A percentile compares a stretch with the other conserved stretches of the same genome.
phyloP scores from a whole-genome alignment of 2,113 vertebrate species.

The Melierax canorus region DNA sequence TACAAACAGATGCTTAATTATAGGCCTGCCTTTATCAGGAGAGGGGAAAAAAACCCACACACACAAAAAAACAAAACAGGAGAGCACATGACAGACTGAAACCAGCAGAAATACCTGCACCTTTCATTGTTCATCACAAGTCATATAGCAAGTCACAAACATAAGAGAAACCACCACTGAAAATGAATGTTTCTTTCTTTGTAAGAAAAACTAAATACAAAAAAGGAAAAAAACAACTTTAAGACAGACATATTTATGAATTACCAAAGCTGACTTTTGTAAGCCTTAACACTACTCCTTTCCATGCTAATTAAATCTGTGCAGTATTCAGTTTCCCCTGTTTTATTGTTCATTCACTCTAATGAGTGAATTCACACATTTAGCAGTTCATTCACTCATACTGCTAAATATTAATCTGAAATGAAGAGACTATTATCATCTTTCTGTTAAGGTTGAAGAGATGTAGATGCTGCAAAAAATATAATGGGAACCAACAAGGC shows the following conservation, averaged over 20 bases:
- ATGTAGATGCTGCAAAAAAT: background rate
- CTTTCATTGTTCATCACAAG: background rate
- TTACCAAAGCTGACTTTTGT: background rate
- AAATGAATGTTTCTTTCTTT: background rate
- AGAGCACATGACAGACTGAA: background rate
- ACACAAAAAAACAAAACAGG: background rate
- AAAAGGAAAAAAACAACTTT: background rate
- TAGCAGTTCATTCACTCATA: no score
- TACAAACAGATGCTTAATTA: background rate
- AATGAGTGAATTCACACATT: no score
- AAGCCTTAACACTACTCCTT: background rate
- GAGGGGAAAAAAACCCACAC: no score
- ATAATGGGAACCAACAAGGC: background rate
- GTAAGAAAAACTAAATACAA: background rate
- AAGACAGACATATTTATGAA: background rate
- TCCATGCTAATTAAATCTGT: background rate
- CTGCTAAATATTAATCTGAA: background rate
- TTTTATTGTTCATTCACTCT: background rate
- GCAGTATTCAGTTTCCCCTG: background rate
- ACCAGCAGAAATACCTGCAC: background rate
- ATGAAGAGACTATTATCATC: background rate
- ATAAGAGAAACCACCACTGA: background rate
- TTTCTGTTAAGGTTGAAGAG: background rate
- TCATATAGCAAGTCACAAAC: background rate
- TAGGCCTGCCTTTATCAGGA: background rate